Evolutionary conservation across 2,888 invertebrate species (phyloP).

Genomic region (Chymomyza fuscimana): DNA sequence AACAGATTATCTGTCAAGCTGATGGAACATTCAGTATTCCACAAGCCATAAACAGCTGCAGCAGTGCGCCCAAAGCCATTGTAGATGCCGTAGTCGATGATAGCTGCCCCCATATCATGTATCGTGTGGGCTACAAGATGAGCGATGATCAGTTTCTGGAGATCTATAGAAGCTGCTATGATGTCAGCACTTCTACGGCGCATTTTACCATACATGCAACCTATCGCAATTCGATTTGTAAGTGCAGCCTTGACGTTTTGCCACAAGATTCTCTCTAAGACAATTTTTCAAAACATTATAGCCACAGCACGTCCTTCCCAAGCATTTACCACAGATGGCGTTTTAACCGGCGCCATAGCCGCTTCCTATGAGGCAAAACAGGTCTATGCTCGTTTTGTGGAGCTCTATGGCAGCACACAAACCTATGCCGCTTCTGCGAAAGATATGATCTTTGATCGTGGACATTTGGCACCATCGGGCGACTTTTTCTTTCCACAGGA

Average conservation of each 20-base stretch:
- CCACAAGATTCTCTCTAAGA: background rate
- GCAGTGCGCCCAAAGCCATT: background rate
- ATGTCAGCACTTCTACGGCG: conserved; percentile 2
- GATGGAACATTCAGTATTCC: conserved; percentile 11
- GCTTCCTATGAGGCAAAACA: conserved; percentile 33
- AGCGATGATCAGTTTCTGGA: conserved; percentile 39
- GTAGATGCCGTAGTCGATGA: conserved; percentile 1
- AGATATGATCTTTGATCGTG: conserved; percentile 69
- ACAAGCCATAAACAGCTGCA: conserved; percentile 20
- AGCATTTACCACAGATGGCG: conserved; percentile 34
- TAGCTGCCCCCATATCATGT: conserved; percentile 30
- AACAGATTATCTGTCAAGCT: conserved; percentile 19
- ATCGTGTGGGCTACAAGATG: conserved; percentile 42
- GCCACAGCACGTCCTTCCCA: conserved; percentile 21
- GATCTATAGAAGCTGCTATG: conserved; percentile 51
- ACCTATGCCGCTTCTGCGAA: background rate
- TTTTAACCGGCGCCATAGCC: conserved; percentile 31
- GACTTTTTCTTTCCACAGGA: conserved; percentile 80
- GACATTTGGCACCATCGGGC: conserved; percentile 80
- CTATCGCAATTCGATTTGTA: conserved; percentile 30
- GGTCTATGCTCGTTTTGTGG: conserved; percentile 41
- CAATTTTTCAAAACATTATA: background rate
- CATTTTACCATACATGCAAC: conserved; percentile 37
- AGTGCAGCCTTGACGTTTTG: conserved; percentile 16
- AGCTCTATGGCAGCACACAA: conserved; percentile 34